These are phyloP conservation scores for Arenaria interpres DNA, from an alignment of 2,113 vertebrate genomes.

Conservation along the genomic window DNA sequence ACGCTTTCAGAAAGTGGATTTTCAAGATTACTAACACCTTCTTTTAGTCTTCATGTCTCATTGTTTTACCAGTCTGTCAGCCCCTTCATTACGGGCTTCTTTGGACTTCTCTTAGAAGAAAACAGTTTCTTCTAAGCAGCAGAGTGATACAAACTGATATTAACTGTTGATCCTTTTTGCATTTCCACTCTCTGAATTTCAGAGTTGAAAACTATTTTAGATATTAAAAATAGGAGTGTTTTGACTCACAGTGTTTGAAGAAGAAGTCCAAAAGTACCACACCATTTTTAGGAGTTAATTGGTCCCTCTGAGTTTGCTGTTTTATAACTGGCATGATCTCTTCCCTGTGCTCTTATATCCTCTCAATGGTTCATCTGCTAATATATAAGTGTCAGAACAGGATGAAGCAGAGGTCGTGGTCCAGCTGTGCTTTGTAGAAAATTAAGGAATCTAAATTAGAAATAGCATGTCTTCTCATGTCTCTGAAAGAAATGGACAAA, in stretches of 20 bases:
- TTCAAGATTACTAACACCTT: background rate
- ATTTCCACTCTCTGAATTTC: background rate
- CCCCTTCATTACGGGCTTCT: background rate
- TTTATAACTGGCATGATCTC: background rate
- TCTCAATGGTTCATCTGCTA: background rate
- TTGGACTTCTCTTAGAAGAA: background rate
- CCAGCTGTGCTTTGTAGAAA: background rate
- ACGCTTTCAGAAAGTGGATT: background rate
- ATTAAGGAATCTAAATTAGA: background rate
- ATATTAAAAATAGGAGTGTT: background rate
- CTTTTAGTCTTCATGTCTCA: background rate
- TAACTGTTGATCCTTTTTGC: background rate
- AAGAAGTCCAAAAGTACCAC: background rate
- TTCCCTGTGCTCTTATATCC: background rate
- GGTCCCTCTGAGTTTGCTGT: background rate
- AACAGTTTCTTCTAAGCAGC: background rate
- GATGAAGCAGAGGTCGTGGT: background rate
- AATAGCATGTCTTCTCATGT: background rate
- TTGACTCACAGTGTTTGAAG: background rate
- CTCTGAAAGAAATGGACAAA: background rate
- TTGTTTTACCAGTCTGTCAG: background rate
- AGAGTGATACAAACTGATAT: background rate
- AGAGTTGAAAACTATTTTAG: background rate
- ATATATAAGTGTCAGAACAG: background rate
- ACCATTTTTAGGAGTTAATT: background rate